Evolutionary conservation across 1,140 invertebrate genomes (phyloP), one percentile per base, ranked within the genome.

Genomic region (Zophobas morio): DNA sequence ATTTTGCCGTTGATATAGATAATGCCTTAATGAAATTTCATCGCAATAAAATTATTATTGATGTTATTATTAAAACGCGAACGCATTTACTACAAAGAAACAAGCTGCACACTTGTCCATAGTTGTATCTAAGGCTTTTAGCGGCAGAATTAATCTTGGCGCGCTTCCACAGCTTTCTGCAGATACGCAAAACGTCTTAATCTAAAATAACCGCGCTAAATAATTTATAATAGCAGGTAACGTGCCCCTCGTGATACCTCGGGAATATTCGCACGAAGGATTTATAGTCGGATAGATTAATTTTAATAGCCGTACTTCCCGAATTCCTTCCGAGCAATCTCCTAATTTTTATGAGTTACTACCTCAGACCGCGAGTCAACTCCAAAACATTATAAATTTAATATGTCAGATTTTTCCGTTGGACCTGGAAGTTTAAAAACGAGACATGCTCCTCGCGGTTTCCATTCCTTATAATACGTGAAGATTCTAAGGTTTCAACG

Each of bases 171-270:
- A 42, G 60, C 60, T 66, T 66, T 66, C 60, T 66, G 60, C 60
- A 72, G 74, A 79, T 75, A 73, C 74, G 74, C 74, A 74, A 71
- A 76, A 79, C 75, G 75, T 77, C 78, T 74, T 79, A 79, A 79
- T 79, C 75, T 77, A 57, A 79, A 77, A 79, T 77, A 79, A 79
- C 75, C 75, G 75, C 75, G 71, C 74, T 79, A 79, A 79, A 79
- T 79, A 77, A 79, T 79, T 79, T 79, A 79, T 79, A 71, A 79
- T 71, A 35, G 73, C 74, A 79, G 78, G 78, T 79, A 79, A 76
- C 78, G 73, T 71, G 56, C 51, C 57, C 70, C 72, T 51, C 49
- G 60, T 74, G 70, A 66, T 73, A 70, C 74, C 66, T 79, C 74
- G 36, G 70, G 74, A 79, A 76, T 76, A 76, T 79, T 73, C 51